Evolutionary conservation across 2,797 vertebrate species (phyloP).

Genomic region (Natrix natrix): DNA sequence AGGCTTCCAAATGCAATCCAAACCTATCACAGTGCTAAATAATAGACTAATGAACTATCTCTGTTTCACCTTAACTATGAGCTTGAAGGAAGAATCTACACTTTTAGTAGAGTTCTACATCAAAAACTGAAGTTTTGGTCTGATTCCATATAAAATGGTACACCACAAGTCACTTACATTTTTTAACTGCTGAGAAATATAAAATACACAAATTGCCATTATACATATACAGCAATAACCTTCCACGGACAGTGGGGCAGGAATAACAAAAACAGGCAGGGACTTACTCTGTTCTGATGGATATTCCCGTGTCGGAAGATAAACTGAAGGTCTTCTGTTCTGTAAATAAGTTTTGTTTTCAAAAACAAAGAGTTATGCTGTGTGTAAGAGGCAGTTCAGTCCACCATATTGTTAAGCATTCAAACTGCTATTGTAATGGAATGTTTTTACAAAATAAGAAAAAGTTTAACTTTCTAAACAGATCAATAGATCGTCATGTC

Average conservation of each 20-base stretch:
- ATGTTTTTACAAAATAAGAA: neutral
- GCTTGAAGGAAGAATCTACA: neutral
- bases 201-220: neutral
- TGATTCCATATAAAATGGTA: neutral
- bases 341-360: conserved; percentile 53
- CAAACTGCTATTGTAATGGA: neutral
- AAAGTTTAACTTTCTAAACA: neutral
- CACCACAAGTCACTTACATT: neutral
- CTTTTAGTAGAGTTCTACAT: neutral
- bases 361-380: neutral
- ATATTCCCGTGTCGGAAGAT: conserved; percentile 91
- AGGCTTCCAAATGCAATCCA: neutral
- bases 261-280: accelerated
- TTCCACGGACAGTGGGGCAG: neutral
- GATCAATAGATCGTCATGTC: neutral
- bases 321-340: conserved; percentile 92
- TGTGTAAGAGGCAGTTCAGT: neutral
- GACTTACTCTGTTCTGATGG: conserved; percentile 93
- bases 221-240: neutral
- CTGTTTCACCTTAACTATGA: neutral
- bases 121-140: neutral
- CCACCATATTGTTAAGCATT: neutral
- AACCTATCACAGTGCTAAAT: neutral
- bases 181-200: neutral
- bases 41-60: neutral